Conservation (phyloP, 2,888 invertebrate species). For the Nephrotoma flavescens region DNA sequence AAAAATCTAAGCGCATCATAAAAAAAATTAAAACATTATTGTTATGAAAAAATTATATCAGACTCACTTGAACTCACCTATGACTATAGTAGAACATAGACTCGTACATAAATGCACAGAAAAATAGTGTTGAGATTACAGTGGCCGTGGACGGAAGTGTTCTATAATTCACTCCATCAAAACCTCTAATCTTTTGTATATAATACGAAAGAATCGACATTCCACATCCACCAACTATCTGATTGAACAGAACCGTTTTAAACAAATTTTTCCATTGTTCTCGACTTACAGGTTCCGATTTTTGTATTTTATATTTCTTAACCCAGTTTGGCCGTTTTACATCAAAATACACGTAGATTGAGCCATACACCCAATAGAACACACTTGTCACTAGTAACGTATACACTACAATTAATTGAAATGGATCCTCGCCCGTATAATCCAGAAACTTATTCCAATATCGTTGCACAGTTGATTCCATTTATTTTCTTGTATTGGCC, state of each 20-base stretch:
- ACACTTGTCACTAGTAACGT: background rate
- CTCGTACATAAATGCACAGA: background rate
- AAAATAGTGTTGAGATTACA: background rate
- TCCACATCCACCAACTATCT: background rate
- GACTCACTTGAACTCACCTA: background rate
- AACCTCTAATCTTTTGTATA: background rate
- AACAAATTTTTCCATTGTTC: background rate
- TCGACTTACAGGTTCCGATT: background rate
- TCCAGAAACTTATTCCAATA: background rate
- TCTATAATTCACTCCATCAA: background rate
- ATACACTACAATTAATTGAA: background rate
- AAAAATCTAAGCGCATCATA: background rate
- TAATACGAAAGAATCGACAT: background rate
- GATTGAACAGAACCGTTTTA: background rate
- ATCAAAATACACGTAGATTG: background rate
- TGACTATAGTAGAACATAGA: background rate
- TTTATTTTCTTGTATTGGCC: background rate
- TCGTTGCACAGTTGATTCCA: background rate
- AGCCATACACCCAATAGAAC: background rate
- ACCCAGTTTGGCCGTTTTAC: background rate
- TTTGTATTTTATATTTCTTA: background rate
- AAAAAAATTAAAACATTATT: background rate
- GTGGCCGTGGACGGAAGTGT: background rate
- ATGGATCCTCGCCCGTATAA: background rate
- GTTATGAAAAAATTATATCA: background rate